Evolutionary conservation across 1,140 invertebrate species (phyloP).

Genomic region (Solen grandis): DNA sequence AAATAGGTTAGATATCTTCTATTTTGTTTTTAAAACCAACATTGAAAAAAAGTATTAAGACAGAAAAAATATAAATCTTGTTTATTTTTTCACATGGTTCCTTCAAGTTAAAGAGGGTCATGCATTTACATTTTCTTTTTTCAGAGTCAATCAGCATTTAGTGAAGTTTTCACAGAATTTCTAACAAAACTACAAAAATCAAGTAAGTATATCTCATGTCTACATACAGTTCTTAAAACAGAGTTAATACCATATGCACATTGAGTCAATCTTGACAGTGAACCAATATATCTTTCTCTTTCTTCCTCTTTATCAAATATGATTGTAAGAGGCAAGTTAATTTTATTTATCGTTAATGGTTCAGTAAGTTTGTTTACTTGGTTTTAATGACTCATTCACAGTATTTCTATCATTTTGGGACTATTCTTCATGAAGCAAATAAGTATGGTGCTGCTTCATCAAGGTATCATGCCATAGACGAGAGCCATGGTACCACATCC

Average conservation of each 20-base stretch:
- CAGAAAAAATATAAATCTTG: no score
- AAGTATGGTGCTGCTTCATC: no score
- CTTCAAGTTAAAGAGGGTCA: neutral
- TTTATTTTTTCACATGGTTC: no score
- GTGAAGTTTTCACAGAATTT: constrained; percentile 58
- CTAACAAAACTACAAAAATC: constrained; percentile 58
- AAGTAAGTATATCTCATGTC: constrained; percentile 34
- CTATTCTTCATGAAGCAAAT: no score
- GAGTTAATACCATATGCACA: neutral
- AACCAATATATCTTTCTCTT: neutral
- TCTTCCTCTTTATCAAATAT: no score
- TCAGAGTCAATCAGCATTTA: constrained; percentile 62
- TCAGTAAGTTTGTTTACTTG: neutral
- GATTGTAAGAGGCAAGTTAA: no score
- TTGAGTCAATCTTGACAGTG: neutral
- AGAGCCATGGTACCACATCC: no score
- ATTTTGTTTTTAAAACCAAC: neutral
- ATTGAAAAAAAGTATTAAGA: no score
- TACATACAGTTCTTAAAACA: neutral
- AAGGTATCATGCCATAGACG: no score
- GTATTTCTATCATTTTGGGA: no score
- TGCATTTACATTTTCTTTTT: constrained; percentile 29
- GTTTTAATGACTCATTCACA: neutral
- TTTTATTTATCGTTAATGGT: no score
- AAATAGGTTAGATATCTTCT: neutral